These are phyloP conservation scores for Trichosurus vulpecula DNA, from an alignment of 2,797 vertebrate species.

Conservation along the genomic window DNA sequence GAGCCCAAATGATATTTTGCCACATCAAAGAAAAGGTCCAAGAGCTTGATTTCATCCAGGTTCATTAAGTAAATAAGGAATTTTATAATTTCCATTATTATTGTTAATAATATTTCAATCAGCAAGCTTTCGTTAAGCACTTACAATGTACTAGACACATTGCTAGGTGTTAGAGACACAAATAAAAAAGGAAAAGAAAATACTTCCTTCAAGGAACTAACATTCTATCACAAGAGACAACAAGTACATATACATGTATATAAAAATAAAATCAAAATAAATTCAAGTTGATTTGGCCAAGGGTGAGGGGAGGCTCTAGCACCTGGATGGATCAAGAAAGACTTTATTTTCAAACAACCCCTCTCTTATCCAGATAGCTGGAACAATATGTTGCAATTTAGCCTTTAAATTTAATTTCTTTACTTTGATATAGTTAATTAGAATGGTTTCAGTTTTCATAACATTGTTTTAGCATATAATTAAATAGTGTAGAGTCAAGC, in stretches of 20 bases:
- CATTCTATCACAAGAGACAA: not conserved
- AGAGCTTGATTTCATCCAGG: not conserved
- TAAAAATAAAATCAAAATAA: not conserved
- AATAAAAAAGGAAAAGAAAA: not conserved
- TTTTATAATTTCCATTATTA: not conserved
- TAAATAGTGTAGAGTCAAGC: constrained; percentile 20
- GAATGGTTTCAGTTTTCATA: constrained; percentile 47
- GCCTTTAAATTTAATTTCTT: constrained; percentile 22
- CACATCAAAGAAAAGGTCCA: not conserved
- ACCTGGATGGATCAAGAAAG: not conserved
- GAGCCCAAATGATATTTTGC: not conserved
- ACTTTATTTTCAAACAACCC: not conserved
- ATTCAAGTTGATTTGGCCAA: not conserved
- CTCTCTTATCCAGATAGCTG: not conserved
- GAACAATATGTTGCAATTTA: not conserved
- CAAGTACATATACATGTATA: not conserved
- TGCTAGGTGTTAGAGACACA: not conserved
- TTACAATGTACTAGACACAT: not conserved
- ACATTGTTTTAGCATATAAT: constrained; percentile 38
- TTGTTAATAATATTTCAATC: not conserved
- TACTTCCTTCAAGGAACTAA: not conserved
- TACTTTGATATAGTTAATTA: constrained; percentile 38
- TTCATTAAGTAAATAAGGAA: not conserved
- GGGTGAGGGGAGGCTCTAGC: not conserved
- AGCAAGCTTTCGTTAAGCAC: not conserved